These are phyloP conservation scores for Agraylea sexmaculata DNA, from an alignment of 1,140 invertebrate genomes.

Conservation along the genomic window DNA sequence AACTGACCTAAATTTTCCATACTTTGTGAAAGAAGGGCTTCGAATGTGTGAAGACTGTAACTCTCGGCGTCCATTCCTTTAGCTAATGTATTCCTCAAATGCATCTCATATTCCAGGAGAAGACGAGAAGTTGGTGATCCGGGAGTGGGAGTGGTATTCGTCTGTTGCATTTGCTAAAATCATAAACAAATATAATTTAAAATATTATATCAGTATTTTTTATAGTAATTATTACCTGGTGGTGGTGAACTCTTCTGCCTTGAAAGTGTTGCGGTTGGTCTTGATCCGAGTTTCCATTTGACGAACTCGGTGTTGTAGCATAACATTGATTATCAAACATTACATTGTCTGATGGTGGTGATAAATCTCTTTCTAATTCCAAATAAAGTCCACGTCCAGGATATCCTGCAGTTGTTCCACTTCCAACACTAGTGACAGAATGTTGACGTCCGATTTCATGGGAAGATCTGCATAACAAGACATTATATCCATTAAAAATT, in stretches of 20 bases:
- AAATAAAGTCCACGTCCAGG: constrained; percentile 62
- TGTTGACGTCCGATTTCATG: constrained; percentile 47
- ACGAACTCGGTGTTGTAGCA: constrained; percentile 82
- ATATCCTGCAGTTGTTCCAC: constrained; percentile 38
- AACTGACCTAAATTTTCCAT: constrained; percentile 85
- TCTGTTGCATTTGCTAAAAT: constrained; percentile 37
- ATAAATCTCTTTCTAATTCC: constrained; percentile 73
- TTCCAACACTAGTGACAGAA: constrained; percentile 22
- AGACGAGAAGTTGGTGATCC: constrained; percentile 78
- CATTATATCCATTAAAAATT: constrained; percentile 1
- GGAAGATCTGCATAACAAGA: constrained; percentile 46
- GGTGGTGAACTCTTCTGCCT: constrained; percentile 37
- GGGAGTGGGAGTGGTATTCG: constrained; percentile 58
- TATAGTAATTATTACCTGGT: constrained; percentile 12
- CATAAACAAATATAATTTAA: no score
- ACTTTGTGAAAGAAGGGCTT: constrained; percentile 82
- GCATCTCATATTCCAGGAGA: constrained; percentile 89
- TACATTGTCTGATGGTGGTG: constrained; percentile 81
- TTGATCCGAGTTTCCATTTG: constrained; percentile 79
- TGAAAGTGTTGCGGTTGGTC: constrained; percentile 57
- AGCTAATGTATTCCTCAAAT: constrained; percentile 82
- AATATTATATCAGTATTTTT: no score
- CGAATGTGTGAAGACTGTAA: constrained; percentile 87
- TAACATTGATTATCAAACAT: constrained; percentile 91
- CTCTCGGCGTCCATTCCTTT: constrained; percentile 92